These are phyloP conservation scores for Galemys pyrenaicus DNA, from an alignment of 2,113 vertebrate species.

Conservation along the genomic window DNA sequence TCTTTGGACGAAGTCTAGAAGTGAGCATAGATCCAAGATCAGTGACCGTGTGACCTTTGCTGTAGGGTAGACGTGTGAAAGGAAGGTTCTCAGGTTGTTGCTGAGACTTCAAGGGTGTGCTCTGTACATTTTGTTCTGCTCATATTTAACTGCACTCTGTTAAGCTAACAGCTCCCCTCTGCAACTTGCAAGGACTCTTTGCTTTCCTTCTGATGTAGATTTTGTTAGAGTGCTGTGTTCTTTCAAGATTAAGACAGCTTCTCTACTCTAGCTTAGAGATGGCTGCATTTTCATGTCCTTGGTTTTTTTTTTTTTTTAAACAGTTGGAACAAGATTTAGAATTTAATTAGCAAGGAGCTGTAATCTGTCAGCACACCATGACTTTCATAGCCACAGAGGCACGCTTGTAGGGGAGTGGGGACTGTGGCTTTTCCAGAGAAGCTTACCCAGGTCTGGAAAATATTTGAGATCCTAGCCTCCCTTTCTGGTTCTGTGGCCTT, in stretches of 20 bases:
- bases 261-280: slow-evolving; percentile 10
- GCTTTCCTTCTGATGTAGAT: not conserved
- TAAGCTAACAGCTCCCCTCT: not conserved
- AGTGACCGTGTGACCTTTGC: not conserved
- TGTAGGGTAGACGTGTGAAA: not conserved
- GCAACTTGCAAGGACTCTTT: not conserved
- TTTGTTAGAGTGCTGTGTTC: slow-evolving; percentile 51
- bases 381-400: slow-evolving; percentile 10
- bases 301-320: slow-evolving; percentile 4
- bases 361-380: not conserved
- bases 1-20: not conserved
- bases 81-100: not conserved
- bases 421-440: not conserved
- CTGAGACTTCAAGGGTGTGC: not conserved
- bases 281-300: slow-evolving; percentile 37
- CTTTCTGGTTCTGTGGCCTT: not conserved
- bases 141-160: not conserved
- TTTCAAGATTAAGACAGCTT: slow-evolving; percentile 56
- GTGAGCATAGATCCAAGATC: no score
- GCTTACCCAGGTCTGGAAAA: not conserved
- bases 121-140: not conserved
- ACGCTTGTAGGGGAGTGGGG: not conserved
- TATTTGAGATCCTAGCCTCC: not conserved
- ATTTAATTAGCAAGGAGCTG: slow-evolving; percentile 49
- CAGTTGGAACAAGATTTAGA: slow-evolving; percentile 57